Evolutionary conservation across 2,888 invertebrate genomes (phyloP).

Genomic region (Matsumyia berberina): DNA sequence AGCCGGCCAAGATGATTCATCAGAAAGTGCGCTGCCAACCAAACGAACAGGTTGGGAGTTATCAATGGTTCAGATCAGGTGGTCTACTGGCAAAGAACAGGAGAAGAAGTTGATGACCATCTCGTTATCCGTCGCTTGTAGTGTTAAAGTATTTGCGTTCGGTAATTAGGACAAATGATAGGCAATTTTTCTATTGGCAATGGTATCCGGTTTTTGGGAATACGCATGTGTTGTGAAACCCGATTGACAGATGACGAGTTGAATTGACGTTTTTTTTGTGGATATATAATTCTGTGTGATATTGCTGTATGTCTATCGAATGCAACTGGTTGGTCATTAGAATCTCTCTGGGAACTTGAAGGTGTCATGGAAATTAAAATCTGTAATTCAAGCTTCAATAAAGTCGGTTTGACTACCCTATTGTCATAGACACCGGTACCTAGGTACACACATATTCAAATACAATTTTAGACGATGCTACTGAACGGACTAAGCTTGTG

Average conservation of each 20-base stretch:
- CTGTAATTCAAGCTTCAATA: too few species aligned
- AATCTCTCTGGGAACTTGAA: too few species aligned
- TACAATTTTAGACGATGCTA: too few species aligned
- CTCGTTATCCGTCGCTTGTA: conserved; percentile 32
- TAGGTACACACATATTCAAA: too few species aligned
- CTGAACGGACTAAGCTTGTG: too few species aligned
- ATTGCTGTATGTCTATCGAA: too few species aligned
- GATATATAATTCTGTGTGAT: too few species aligned
- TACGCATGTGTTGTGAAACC: not conserved
- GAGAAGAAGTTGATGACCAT: conserved; percentile 37
- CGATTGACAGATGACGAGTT: conserved; percentile 47
- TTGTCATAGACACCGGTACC: too few species aligned
- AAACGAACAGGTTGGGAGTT: conserved; percentile 58
- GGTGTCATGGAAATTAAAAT: too few species aligned
- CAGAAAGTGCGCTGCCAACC: conserved; percentile 30
- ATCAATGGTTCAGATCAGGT: conserved; percentile 59
- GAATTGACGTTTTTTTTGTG: conserved; percentile 31
- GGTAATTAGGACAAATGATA: conserved; percentile 67
- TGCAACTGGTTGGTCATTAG: too few species aligned
- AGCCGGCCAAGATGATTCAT: conserved; percentile 47
- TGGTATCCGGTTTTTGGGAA: conserved; percentile 36
- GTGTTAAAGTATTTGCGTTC: conserved; percentile 57
- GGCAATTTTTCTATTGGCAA: conserved; percentile 37
- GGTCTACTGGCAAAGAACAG: conserved; percentile 49
- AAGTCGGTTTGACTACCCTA: too few species aligned